A percentile compares a stretch with the other conserved stretches of the same genome.
These are phyloP conservation scores for Goniozus legneri DNA, from an alignment of 1,140 invertebrate species.

Conservation along the genomic window DNA sequence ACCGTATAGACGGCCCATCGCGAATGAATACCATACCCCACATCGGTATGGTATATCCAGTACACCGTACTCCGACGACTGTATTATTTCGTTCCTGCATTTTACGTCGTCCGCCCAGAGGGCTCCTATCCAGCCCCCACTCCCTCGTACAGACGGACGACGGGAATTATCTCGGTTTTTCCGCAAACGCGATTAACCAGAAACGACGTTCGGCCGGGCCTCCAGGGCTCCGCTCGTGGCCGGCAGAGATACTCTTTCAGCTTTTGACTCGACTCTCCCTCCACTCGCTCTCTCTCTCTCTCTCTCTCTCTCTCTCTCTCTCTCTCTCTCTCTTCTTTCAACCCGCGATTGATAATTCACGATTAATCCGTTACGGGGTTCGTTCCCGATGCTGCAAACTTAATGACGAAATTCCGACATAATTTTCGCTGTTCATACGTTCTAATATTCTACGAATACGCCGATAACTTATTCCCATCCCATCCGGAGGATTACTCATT, in stretches of 20 bases:
- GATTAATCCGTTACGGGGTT: slow-evolving; percentile 26
- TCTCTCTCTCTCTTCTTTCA: neutral
- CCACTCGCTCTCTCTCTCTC: neutral
- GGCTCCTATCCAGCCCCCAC: slow-evolving; percentile 8
- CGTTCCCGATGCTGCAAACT: neutral
- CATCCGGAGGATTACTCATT: no score
- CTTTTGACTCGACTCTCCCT: slow-evolving; percentile 27
- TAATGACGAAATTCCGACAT: no score
- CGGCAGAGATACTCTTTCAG: slow-evolving; percentile 26
- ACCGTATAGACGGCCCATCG: no score
- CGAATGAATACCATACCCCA: no score
- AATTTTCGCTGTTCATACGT: no score
- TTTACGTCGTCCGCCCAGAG: no score
- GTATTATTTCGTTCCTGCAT: no score
- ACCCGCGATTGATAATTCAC: slow-evolving; percentile 30
- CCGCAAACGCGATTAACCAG: slow-evolving; percentile 48
- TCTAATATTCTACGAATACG: no score
- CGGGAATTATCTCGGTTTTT: slow-evolving; percentile 49
- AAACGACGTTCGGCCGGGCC: slow-evolving; percentile 35
- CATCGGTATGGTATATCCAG: no score
- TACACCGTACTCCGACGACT: no score
- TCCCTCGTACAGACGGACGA: slow-evolving; percentile 36
- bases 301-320: slow-evolving; percentile 10
- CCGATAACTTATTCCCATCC: no score
- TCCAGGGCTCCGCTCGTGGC: slow-evolving; percentile 11